Percentiles rank a stretch among this genome's conserved stretches.
Evolutionary conservation across 1,140 invertebrate genomes (phyloP).

Genomic region (Drosophila chauvacae): DNA sequence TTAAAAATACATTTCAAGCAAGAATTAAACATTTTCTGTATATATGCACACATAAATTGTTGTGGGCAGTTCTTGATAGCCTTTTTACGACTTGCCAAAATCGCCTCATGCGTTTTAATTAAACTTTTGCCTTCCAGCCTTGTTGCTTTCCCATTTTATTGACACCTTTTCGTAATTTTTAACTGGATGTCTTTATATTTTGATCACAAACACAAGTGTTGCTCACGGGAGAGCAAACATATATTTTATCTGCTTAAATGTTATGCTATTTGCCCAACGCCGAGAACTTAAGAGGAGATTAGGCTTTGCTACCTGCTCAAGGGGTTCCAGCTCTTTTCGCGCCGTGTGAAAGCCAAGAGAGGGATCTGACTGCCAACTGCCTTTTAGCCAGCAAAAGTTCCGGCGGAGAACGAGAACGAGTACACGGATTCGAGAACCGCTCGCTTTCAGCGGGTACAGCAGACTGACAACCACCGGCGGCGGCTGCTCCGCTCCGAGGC

Average conservation of each 20-base stretch:
- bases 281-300: constrained; percentile 43
- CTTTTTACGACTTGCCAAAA: constrained; percentile 43
- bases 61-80: constrained; percentile 21
- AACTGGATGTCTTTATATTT: constrained; percentile 4
- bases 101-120: constrained; percentile 33
- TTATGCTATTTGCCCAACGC: constrained; percentile 40
- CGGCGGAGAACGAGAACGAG: constrained; percentile 26
- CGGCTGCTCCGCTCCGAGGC: constrained; percentile 46
- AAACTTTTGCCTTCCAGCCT: constrained; percentile 30
- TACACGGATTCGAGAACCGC: constrained; percentile 52
- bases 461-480: constrained; percentile 56
- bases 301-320: constrained; percentile 53
- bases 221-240: constrained; percentile 25
- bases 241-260: constrained; percentile 43
- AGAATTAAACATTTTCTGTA: constrained; percentile 10
- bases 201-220: constrained; percentile 61
- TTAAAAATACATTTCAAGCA: constrained; percentile 26
- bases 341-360: constrained; percentile 25
- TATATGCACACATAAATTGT: constrained; percentile 34
- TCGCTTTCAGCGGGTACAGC: constrained; percentile 59
- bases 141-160: constrained; percentile 16
- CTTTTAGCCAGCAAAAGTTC: constrained; percentile 13
- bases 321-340: constrained; percentile 36
- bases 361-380: constrained; percentile 8
- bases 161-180: constrained; percentile 27